Conservation (phyloP, 2,113 vertebrate genomes). For the Malaclemys terrapin region DNA sequence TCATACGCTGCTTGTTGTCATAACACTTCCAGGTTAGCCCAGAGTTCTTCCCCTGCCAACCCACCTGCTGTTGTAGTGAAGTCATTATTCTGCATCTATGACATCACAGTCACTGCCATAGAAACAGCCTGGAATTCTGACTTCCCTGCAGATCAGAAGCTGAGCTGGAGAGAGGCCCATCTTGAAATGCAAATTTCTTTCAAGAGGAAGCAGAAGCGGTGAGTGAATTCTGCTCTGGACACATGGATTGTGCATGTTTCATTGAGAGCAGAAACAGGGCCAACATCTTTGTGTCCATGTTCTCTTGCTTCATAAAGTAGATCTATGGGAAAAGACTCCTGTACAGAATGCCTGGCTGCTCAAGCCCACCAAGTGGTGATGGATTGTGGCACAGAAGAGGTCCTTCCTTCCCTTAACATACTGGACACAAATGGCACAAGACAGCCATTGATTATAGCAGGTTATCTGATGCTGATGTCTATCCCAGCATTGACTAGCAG, state of each 20-base stretch:
- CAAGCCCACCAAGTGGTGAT: accelerated
- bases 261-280: accelerated
- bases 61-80: background rate
- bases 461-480: background rate
- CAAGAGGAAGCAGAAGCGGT: background rate
- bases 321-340: background rate
- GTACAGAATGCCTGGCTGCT: accelerated
- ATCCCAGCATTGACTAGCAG: accelerated
- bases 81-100: background rate
- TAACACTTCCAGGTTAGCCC: background rate
- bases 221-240: accelerated
- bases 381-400: accelerated
- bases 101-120: background rate
- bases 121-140: background rate
- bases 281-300: accelerated
- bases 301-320: background rate
- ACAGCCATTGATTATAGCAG: accelerated
- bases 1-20: background rate
- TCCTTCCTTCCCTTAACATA: accelerated
- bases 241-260: accelerated
- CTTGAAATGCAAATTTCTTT: background rate
- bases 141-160: background rate
- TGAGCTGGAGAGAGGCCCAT: background rate
- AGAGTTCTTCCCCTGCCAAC: background rate
- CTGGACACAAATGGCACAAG: accelerated